A percentile compares a stretch with the other conserved stretches of the same genome.
Evolutionary conservation across 2,888 invertebrate genomes (phyloP).

Genomic region (Agonopterix alstromeriana): DNA sequence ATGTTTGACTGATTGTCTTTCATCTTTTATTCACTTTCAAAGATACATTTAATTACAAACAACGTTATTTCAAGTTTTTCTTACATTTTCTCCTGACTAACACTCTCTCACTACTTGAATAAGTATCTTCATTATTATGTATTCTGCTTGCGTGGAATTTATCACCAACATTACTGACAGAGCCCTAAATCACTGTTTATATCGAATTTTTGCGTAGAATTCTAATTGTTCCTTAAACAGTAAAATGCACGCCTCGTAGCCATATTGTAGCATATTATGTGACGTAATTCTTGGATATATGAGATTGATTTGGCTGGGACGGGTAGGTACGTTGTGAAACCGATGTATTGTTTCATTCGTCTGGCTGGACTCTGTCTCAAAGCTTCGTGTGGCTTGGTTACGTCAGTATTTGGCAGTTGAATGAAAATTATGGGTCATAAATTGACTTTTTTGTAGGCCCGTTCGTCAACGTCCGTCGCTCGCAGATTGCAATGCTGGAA

Average conservation of each 20-base stretch:
- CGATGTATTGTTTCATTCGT: constrained; percentile 4
- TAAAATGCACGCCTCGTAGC: constrained; percentile 4
- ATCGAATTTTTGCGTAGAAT: too few species aligned
- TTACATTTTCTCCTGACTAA: too few species aligned
- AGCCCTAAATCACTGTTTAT: too few species aligned
- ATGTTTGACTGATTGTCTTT: too few species aligned
- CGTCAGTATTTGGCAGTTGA: constrained; percentile 35
- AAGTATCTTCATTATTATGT: too few species aligned
- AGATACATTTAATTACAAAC: too few species aligned
- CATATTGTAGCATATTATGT: constrained; percentile 22
- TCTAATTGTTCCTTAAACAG: too few species aligned
- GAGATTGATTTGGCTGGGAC: constrained; percentile 24
- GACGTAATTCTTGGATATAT: constrained; percentile 21
- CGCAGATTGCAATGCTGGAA: not conserved
- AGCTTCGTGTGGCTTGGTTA: constrained; percentile 17
- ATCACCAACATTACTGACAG: too few species aligned
- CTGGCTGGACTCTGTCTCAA: not conserved
- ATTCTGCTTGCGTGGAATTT: too few species aligned
- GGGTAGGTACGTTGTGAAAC: constrained; percentile 24
- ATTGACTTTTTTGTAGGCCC: constrained; percentile 26
- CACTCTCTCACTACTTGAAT: too few species aligned
- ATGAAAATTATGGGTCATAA: constrained; percentile 34
- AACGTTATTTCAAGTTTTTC: too few species aligned
- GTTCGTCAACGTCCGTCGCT: not conserved
- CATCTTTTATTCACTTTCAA: too few species aligned